phyloP scores from a whole-genome alignment of 2,797 vertebrate genomes.

The Parauchenoglanis ngamensis region DNA sequence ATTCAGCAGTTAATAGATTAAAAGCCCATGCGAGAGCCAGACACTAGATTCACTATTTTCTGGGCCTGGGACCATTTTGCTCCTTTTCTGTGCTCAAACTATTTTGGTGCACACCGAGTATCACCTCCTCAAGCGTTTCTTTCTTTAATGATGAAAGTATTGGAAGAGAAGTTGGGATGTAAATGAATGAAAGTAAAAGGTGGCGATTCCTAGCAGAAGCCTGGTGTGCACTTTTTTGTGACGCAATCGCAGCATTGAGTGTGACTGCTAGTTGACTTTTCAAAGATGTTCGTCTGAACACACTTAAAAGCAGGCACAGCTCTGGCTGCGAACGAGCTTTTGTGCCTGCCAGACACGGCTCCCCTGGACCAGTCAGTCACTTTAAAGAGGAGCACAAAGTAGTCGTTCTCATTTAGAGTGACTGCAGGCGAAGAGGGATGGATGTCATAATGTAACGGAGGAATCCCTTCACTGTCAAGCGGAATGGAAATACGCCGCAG shows the following conservation, averaged over 20 bases:
- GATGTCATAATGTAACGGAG: slow-evolving; percentile 18
- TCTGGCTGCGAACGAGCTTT: neutral
- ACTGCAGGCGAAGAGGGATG: slow-evolving; percentile 21
- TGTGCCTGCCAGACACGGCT: slow-evolving; percentile 25
- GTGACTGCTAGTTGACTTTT: neutral
- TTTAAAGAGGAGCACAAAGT: slow-evolving; percentile 44
- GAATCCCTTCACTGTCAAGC: slow-evolving; percentile 29
- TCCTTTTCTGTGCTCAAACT: slow-evolving; percentile 7
- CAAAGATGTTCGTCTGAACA: neutral
- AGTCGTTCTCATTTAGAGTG: slow-evolving; percentile 31
- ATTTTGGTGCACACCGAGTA: neutral
- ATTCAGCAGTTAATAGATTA: slow-evolving; percentile 79
- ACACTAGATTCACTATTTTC: slow-evolving; percentile 40
- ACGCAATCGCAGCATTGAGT: neutral
- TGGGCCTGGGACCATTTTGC: neutral
- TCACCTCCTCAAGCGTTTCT: neutral
- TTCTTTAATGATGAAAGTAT: neutral
- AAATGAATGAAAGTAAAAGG: neutral
- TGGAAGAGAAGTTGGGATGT: neutral
- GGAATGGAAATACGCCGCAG: slow-evolving; percentile 9
- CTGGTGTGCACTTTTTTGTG: neutral
- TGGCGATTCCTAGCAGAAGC: neutral
- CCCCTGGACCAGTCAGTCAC: slow-evolving; percentile 33
- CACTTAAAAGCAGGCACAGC: neutral
- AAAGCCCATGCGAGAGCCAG: slow-evolving; percentile 68